Evolutionary conservation across 2,113 vertebrate genomes (phyloP), one percentile per base, ranked within the genome.

Genomic region (Ptychochromis oligacanthus): DNA sequence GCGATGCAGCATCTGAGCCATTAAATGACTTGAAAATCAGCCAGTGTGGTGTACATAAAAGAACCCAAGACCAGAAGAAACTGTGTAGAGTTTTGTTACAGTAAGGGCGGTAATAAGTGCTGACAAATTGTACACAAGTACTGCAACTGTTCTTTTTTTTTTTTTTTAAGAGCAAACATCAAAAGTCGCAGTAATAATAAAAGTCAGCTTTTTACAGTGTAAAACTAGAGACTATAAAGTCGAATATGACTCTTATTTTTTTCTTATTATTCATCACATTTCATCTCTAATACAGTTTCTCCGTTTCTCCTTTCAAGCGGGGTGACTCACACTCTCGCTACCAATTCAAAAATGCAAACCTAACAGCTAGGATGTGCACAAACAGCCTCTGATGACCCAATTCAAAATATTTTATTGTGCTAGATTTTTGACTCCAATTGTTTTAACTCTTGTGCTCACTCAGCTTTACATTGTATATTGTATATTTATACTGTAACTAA

Each of bases 1-100:
- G 89, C 67, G 74, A 54, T 85, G 84, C 75, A 82, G 79, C 83
- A 87, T 84, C 78, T 22, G 43, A 83, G 84, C 87, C 56, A 82
- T 93, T 78, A 91, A 88, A 93, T 91, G 93, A 94, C 83, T 93
- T 85, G 86, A 85, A 81, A 81, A 49, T n/a, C 70, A 57, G 81
- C 46, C 64, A 9, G 79, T 87, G 86, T 82, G 87, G 89, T 88
- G 87, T 77, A 88, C 88, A 90, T 86, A 83, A 90, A 90, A 89
- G 87, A 79, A 64, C 70, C 72, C 54, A 81, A 87, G 88, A 90
- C 85, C 90, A 91, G 86, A 88, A 78, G 87, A 85, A 83, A 86
- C 78, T 84, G 59, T 77, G 67, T 46, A 84, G 79, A 79, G 43
- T 77, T 83, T 72, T 82, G 65, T 89, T 91, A 91, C 87, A 89